These are phyloP conservation scores for Myzus persicae DNA, from an alignment of 1,140 invertebrate genomes.

Conservation along the genomic window DNA sequence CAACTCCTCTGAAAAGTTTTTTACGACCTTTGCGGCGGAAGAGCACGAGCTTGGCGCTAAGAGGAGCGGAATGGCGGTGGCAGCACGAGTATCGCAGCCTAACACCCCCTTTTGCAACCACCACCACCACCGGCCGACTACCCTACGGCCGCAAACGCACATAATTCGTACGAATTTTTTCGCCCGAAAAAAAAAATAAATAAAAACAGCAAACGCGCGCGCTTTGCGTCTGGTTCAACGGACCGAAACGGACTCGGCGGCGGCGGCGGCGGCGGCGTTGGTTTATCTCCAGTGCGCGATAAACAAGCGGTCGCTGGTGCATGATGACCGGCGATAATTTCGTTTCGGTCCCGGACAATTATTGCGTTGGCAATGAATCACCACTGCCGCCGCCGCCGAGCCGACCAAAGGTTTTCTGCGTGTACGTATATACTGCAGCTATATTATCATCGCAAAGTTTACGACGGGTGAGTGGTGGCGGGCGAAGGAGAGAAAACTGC, in stretches of 20 bases:
- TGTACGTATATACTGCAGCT: background rate
- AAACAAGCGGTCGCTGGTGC: slow-evolving; percentile 46
- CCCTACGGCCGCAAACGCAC: background rate
- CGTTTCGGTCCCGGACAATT: slow-evolving; percentile 47
- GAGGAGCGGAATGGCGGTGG: background rate
- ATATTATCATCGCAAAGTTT: background rate
- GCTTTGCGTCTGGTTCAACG: slow-evolving; percentile 11
- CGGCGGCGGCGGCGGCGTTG: background rate
- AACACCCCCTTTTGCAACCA: background rate
- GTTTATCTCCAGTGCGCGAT: slow-evolving; percentile 33
- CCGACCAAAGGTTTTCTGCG: slow-evolving; percentile 1
- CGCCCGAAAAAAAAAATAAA: background rate
- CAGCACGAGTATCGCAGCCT: background rate
- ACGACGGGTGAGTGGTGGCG: background rate
- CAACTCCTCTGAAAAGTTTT: background rate
- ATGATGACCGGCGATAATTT: slow-evolving; percentile 48
- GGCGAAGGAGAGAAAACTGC: background rate
- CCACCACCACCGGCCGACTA: background rate
- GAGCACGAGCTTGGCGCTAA: background rate
- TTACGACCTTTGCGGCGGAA: slow-evolving; percentile 3
- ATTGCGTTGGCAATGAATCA: slow-evolving; percentile 54
- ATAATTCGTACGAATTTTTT: slow-evolving; percentile 21
- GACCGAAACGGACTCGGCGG: slow-evolving; percentile 1
- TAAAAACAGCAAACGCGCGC: background rate
- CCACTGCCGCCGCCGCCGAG: background rate